Percentiles rank a stretch among this genome's conserved stretches.
These are phyloP conservation scores for Lindbergichthys nudifrons DNA, from an alignment of 2,797 vertebrate species.

Conservation along the genomic window DNA sequence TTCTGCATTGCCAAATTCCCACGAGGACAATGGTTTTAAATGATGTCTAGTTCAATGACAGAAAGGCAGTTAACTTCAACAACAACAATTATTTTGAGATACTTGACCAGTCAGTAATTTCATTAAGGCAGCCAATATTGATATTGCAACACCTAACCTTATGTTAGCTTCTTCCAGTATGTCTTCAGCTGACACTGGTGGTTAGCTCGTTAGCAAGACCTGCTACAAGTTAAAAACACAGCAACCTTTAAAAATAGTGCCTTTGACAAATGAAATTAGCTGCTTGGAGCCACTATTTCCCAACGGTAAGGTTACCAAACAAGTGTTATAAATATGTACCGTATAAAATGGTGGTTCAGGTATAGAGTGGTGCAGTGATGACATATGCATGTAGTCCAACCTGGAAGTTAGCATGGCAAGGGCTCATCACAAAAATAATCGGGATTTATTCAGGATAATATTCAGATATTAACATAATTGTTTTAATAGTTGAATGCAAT, in stretches of 20 bases:
- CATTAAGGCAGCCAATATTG: background rate
- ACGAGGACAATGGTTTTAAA: background rate
- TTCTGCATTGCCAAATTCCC: background rate
- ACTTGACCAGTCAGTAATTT: background rate
- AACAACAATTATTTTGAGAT: background rate
- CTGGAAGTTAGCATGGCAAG: too few relatives aligned
- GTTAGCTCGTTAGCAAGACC: background rate
- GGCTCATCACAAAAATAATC: too few relatives aligned
- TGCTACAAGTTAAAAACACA: background rate
- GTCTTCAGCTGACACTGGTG: background rate
- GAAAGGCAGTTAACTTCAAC: background rate
- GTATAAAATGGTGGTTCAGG: background rate
- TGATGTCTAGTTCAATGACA: background rate
- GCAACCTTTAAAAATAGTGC: background rate
- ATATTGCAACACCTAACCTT: background rate
- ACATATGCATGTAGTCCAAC: too few relatives aligned
- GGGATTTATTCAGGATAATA: too few relatives aligned
- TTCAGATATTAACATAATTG: too few relatives aligned
- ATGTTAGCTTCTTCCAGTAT: background rate
- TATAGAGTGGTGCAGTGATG: too few relatives aligned
- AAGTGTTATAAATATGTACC: slow-evolving; percentile 9
- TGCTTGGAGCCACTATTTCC: background rate
- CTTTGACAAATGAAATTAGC: background rate
- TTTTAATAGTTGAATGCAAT: too few relatives aligned
- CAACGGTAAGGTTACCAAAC: slow-evolving; percentile 5